Percentiles rank a stretch among this genome's conserved stretches.
Conservation (phyloP, 2,113 vertebrate species). For the Donacobius atricapilla region DNA sequence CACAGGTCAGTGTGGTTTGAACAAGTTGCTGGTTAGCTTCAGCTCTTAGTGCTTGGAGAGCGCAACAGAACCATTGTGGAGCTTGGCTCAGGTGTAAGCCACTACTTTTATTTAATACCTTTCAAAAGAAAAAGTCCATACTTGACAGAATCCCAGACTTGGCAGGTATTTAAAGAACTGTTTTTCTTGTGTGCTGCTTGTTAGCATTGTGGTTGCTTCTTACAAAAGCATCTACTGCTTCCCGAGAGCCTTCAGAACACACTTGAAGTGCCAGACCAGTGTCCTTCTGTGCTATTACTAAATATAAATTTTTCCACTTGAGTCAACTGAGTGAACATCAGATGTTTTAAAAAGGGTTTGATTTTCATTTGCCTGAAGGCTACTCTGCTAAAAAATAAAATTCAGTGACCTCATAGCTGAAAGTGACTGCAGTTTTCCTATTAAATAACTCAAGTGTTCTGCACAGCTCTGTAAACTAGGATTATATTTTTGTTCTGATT, state of each 20-base stretch:
- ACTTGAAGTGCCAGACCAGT: not conserved
- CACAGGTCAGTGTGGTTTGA: not conserved
- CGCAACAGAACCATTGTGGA: not conserved
- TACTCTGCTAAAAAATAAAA: not conserved
- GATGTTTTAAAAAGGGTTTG: not conserved
- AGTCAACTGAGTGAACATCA: not conserved
- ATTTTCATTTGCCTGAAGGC: not conserved
- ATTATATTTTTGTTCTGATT: not conserved
- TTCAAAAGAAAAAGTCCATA: not conserved
- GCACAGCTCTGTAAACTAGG: not conserved
- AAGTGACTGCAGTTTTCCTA: not conserved
- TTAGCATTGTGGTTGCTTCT: not conserved
- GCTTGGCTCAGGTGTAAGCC: not conserved
- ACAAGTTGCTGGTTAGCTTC: not conserved
- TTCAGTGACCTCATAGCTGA: not conserved
- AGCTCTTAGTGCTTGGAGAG: not conserved
- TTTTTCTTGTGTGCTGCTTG: not conserved
- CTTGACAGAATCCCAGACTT: not conserved
- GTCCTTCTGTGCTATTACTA: constrained; percentile 7
- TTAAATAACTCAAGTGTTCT: not conserved
- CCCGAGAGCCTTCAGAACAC: not conserved
- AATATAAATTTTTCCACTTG: not conserved
- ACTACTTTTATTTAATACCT: not conserved
- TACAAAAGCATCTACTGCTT: not conserved
- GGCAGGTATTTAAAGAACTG: not conserved